Evolutionary conservation across 2,113 vertebrate genomes (phyloP).

Genomic region (Pomatorhinus ruficollis): DNA sequence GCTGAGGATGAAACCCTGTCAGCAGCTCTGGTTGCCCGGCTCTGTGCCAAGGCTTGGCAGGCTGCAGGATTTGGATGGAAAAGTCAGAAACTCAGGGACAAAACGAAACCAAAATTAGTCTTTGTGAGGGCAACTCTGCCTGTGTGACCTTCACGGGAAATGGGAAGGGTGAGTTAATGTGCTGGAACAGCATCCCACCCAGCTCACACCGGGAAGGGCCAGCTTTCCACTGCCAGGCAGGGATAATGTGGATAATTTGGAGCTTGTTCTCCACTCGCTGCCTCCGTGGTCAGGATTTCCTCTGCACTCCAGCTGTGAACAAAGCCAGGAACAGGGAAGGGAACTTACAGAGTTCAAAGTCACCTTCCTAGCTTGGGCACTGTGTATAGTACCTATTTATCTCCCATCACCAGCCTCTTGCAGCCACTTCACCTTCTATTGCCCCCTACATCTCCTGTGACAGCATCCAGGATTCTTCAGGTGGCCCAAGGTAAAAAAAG

Average conservation of each 20-base stretch:
- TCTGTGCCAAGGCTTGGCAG: accelerated
- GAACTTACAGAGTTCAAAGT: constrained; percentile 16
- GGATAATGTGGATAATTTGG: not conserved
- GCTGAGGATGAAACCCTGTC: not conserved
- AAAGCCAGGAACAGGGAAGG: constrained; percentile 1
- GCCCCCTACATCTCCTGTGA: not conserved
- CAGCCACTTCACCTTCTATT: not conserved
- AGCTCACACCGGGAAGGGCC: not conserved
- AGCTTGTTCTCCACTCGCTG: not conserved
- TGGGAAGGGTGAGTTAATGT: constrained; percentile 32
- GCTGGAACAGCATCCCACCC: constrained; percentile 31
- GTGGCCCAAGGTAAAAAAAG: not conserved
- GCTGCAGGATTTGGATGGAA: not conserved
- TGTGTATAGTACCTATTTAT: not conserved
- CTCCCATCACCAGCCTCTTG: not conserved
- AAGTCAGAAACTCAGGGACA: not conserved
- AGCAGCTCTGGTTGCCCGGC: not conserved
- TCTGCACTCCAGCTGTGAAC: constrained; percentile 26
- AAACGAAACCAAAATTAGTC: not conserved
- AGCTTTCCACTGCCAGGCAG: not conserved
- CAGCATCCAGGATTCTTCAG: not conserved
- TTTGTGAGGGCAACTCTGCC: not conserved
- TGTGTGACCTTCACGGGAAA: not conserved
- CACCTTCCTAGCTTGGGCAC: not conserved
- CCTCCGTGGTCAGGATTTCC: not conserved